Base-by-base conservation (phyloP, 2,113 vertebrate species). In the Edolisoma coerulescens region DNA sequence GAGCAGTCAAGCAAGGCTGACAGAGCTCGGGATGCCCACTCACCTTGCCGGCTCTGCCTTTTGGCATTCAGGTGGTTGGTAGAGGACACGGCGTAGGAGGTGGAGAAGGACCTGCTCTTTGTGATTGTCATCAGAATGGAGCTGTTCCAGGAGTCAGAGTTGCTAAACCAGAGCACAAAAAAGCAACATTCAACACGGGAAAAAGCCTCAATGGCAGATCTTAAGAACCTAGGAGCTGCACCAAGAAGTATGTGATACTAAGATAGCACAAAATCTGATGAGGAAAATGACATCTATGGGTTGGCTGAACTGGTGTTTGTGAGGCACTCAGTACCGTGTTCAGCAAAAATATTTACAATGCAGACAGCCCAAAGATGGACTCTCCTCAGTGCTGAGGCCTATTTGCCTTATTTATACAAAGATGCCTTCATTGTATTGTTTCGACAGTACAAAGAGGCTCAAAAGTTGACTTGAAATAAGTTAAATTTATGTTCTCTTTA, bases 101-200 rank as follows among this genome's bases (percentile, higher is more conserved):
- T 98, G 20, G 99, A 99, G 98, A 99, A 99, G 74, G 99, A 99
- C 84, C 98, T 98, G 96, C 98, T 99, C 97, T 99, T 99, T 13
- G 98, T 98, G 94, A 99, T 98, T 75, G 98, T 98, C 98, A 98
- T 98, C 97, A 99, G 96, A 41, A 98, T 74, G 3, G 98, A 98
- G 95, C 91, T 98, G 97, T 98, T 99, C 98, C 99, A 99, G 20
- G 98, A 97, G n/a, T 99, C 99, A 54, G 97, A 65, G 70, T 98
- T 98, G 95, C 13, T 50, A 93, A 96, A 90, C n/a, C 37, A 97
- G 69, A 76, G 86, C 10, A 63, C 35, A 97, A 63, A 95, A 24
- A 76, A 35, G 42, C 17, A 60, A 70, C 6, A 5, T 54, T 84
- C 5, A 13, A 33, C n/a, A 65, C 11, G 27, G 27, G 57, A 14